Evolutionary conservation across 2,113 vertebrate genomes (phyloP).

Genomic region (Chiloscyllium plagiosum): DNA sequence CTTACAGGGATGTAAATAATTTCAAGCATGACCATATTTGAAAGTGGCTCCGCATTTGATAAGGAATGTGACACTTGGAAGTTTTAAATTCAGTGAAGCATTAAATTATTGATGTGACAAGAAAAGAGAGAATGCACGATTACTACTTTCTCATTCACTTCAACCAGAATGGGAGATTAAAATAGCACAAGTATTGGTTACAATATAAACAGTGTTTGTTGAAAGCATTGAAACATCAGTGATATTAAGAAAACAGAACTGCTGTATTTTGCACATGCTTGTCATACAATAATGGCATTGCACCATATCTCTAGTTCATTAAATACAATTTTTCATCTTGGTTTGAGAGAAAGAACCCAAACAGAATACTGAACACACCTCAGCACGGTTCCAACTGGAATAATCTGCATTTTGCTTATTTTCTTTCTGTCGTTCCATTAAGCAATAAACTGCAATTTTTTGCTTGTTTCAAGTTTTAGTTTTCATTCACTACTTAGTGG

Average conservation of each 20-base stretch:
- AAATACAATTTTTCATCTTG: background rate
- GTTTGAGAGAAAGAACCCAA: background rate
- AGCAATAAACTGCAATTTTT: background rate
- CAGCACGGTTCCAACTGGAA: background rate
- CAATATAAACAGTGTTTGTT: background rate
- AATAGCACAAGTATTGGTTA: background rate
- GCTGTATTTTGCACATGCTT: background rate
- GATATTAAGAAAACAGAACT: slow-evolving; percentile 5
- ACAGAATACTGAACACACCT: background rate
- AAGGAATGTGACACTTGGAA: background rate
- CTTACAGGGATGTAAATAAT: background rate
- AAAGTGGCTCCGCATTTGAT: background rate
- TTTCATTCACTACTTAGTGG: background rate
- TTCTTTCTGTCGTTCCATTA: background rate
- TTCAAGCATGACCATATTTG: slow-evolving; percentile 1
- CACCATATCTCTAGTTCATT: background rate
- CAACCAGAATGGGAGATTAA: background rate
- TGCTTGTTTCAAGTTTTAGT: background rate
- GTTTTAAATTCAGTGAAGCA: background rate
- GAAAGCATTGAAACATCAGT: background rate
- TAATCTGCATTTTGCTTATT: background rate
- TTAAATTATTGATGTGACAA: slow-evolving; percentile 18
- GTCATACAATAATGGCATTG: background rate
- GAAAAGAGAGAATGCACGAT: background rate
- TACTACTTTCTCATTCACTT: background rate